These are phyloP conservation scores for Caenorhabditis parvicauda DNA, from an alignment of 2,888 invertebrate species.

Conservation along the genomic window DNA sequence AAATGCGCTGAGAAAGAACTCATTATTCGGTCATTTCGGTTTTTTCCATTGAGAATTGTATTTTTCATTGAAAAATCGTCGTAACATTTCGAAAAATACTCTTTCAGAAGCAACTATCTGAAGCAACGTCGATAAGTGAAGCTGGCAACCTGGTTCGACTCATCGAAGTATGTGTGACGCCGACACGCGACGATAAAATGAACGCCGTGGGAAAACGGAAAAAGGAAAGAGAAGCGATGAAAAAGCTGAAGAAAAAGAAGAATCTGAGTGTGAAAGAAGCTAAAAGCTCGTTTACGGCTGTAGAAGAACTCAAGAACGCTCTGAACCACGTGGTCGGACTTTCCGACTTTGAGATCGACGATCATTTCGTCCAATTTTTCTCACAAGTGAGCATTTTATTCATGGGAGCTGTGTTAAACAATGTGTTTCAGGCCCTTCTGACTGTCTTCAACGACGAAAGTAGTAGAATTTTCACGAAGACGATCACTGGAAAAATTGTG, in stretches of 20 bases:
- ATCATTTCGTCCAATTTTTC: conserved; percentile 18
- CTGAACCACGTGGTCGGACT: conserved; percentile 14
- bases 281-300: conserved; percentile 12
- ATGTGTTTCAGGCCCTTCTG: conserved; percentile 9
- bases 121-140: conserved; percentile 17
- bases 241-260: conserved; percentile 20
- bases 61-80: too few relatives aligned
- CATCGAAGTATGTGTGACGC: conserved; percentile 14
- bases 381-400: conserved; percentile 4
- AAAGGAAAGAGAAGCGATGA: conserved; percentile 20
- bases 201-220: conserved; percentile 23
- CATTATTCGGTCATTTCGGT: neutral
- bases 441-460: conserved; percentile 18
- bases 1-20: too few relatives aligned
- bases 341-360: conserved; percentile 19
- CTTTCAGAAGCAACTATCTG: conserved; percentile 17
- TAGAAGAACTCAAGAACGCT: conserved; percentile 13
- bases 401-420: neutral
- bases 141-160: conserved; percentile 16
- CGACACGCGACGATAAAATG: conserved; percentile 15
- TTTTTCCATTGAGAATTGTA: neutral
- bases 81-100: conserved; percentile 3
- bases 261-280: conserved; percentile 6
- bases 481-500: conserved; percentile 19
- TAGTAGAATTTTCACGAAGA: conserved; percentile 19